A percentile compares a stretch with the other conserved stretches of the same genome.
Conservation (phyloP, 2,113 vertebrate species). For the Channa argus region DNA sequence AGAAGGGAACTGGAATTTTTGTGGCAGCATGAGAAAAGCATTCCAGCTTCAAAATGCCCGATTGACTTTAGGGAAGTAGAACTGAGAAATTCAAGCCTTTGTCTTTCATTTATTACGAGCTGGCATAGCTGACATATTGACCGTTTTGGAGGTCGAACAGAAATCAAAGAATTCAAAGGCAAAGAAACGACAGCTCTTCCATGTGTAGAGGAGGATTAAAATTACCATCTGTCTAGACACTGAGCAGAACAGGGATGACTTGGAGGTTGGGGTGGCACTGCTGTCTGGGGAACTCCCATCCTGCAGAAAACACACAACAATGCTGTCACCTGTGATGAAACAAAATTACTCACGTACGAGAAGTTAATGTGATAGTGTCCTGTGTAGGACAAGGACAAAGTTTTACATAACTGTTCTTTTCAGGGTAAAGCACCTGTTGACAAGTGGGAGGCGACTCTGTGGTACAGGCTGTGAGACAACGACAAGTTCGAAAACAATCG, state of each 20-base stretch:
- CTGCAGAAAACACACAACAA: conserved; percentile 33
- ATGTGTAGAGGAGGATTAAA: background rate
- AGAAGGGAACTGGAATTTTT: conserved; percentile 21
- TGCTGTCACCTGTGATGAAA: background rate
- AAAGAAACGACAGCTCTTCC: background rate
- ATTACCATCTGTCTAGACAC: conserved; percentile 61
- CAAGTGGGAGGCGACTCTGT: conserved; percentile 5
- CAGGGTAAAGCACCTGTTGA: conserved; percentile 14
- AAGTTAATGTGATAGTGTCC: background rate
- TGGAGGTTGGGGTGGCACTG: background rate
- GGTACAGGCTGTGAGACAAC: background rate
- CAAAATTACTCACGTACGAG: background rate
- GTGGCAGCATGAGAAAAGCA: background rate
- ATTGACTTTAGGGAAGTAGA: conserved; percentile 39
- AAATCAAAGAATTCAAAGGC: conserved; percentile 2
- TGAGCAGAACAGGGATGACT: conserved; percentile 42
- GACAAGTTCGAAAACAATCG: background rate
- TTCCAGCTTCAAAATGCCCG: conserved; percentile 3
- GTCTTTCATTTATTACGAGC: conserved; percentile 12
- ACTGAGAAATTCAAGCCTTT: conserved; percentile 11
- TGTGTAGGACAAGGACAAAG: conserved; percentile 13
- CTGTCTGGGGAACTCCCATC: conserved; percentile 54
- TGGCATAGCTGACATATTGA: conserved; percentile 8
- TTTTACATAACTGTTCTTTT: conserved; percentile 33
- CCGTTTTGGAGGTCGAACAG: conserved; percentile 2